phyloP scores from a whole-genome alignment of 1,140 invertebrate genomes.

The Drosophila auraria region DNA sequence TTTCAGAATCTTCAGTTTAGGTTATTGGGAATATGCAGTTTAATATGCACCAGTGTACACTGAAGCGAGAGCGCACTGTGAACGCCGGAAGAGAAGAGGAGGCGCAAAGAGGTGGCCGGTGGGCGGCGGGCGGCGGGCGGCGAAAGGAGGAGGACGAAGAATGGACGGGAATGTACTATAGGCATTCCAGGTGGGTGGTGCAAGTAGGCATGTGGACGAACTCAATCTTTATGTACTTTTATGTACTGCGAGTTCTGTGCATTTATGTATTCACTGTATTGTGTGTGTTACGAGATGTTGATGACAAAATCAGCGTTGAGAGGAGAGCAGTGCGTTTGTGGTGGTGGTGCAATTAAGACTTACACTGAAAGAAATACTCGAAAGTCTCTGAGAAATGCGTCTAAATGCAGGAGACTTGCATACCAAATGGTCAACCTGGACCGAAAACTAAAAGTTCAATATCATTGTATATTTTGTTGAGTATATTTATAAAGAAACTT shows the following conservation, averaged over 20 bases:
- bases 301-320: constrained; percentile 44
- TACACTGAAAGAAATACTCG: constrained; percentile 15
- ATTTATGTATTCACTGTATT: constrained; percentile 25
- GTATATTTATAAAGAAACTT: no score
- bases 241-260: constrained; percentile 22
- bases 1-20: no score
- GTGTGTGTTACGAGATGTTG: constrained; percentile 45
- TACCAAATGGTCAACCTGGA: no score
- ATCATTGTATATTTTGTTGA: no score
- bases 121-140: constrained; percentile 16
- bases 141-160: constrained; percentile 2
- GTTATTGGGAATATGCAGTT: no score
- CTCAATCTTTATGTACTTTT: constrained; percentile 17
- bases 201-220: constrained; percentile 12
- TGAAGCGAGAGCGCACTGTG: background rate
- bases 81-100: constrained; percentile 1
- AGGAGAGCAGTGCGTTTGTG: constrained; percentile 34
- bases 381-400: background rate
- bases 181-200: constrained; percentile 32
- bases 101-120: constrained; percentile 2
- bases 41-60: no score
- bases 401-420: no score
- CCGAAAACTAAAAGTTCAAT: no score
- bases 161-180: constrained; percentile 12
- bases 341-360: constrained; percentile 46